These are phyloP conservation scores for Cecropterus lyciades DNA, from an alignment of 1,140 invertebrate species.

Conservation along the genomic window DNA sequence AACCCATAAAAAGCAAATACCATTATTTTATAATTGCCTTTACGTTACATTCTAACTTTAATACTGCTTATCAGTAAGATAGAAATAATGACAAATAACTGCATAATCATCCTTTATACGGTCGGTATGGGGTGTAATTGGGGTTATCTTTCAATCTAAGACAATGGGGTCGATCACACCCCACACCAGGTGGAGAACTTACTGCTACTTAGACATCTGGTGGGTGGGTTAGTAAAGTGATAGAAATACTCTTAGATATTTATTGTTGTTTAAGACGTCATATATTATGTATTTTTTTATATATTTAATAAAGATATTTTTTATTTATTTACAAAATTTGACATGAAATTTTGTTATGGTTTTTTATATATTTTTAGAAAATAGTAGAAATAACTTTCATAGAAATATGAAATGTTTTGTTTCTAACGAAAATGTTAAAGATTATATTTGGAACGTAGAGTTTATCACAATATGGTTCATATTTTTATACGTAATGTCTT, in stretches of 20 bases:
- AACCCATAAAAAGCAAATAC: too few relatives aligned
- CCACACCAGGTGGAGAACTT: constrained; percentile 57
- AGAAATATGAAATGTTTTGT: too few relatives aligned
- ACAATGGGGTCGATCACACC: constrained; percentile 48
- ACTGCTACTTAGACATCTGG: constrained; percentile 56
- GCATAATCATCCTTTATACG: constrained; percentile 36
- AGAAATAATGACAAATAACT: constrained; percentile 32
- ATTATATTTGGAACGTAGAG: too few relatives aligned
- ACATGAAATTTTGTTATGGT: too few relatives aligned
- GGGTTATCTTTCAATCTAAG: constrained; percentile 62
- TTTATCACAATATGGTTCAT: too few relatives aligned
- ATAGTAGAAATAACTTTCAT: too few relatives aligned
- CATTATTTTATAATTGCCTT: too few relatives aligned
- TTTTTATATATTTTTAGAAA: too few relatives aligned
- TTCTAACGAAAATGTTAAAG: too few relatives aligned
- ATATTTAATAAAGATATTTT: too few relatives aligned
- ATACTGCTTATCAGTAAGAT: constrained; percentile 19
- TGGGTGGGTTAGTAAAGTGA: constrained; percentile 35
- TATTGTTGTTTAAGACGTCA: too few relatives aligned
- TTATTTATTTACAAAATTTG: too few relatives aligned
- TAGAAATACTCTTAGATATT: constrained; percentile 34
- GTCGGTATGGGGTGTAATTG: constrained; percentile 33
- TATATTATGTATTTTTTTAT: constrained; percentile 15
- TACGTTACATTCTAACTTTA: not conserved
- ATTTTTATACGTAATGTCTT: not conserved